Evolutionary conservation across 1,140 invertebrate genomes (phyloP), one percentile per base, ranked within the genome.

Genomic region (Lysiphlebus fabarum): DNA sequence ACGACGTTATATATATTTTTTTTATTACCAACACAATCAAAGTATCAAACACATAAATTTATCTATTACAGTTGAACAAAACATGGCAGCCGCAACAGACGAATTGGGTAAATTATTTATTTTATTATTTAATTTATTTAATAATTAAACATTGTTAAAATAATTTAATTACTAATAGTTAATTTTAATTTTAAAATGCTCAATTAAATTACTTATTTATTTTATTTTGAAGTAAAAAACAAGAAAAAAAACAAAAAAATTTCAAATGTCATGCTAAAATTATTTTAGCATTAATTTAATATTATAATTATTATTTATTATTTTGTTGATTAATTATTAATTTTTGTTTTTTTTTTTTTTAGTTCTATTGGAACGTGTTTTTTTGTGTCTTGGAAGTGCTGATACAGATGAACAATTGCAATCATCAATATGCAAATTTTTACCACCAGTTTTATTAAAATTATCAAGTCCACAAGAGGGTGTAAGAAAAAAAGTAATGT

Each of bases 331-430:
- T n/a, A 45, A 51, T 26, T 17, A 51, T 38, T 36, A 34, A 14
- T 40, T n/a, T 10, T 10, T 59, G 5, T 54, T 58, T 50, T 34
- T 60, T 41, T 50, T 56, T 11, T 41, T 53, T 34, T 53, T 8
- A 17, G 90, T 87, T 73, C 82, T 95, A 47, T 79, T 97, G 68
- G 93, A 96, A 73, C 82, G 93, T 62, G 92, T 96, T 5, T 92
- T 96, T 72, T 79, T 96, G 47, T 84, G 92, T 42, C 84, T 97
- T 66, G 92, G 92, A 2, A 89, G 89, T 68, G 90, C 91, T 5
- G 91, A 95, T 65, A 88, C 86, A 33, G 94, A 96, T 82, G 90
- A 95, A 47, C 90, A 95, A 69, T 77, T 97, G 53, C 87, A 95
- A 72, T 84, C 83, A 67, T 86, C 88, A 49, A 82, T 97, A 26